Evolutionary conservation across 2,113 vertebrate genomes (phyloP), one percentile per base, ranked within the genome.

Genomic region (Pimephales promelas): DNA sequence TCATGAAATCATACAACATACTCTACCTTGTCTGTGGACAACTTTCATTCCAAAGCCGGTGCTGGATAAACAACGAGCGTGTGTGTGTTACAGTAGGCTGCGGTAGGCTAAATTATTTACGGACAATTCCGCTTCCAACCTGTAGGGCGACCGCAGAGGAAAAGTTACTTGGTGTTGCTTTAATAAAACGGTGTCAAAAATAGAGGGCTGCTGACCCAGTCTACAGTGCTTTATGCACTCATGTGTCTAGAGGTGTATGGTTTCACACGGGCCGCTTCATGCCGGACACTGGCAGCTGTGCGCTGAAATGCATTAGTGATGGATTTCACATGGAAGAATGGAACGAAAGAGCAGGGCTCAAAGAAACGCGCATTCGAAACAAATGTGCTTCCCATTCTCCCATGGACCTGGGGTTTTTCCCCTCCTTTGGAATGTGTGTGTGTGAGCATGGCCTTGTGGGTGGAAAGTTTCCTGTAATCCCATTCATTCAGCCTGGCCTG

Each of bases 381-480:
- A 88, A 90, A 89, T 83, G 83, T 79, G 84, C 74, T 79, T 85
- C 76, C 83, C 73, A 26, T 85, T 54, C 73, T 87, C 31, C 54
- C 31, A 77, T 72, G 57, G 79, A 49, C 74, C 8, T 70, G 66
- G 85, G 79, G 20, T 78, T 82, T 81, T 75, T 82, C 76, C 78
- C 73, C 54, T 79, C 13, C 78, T 54, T 10, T 86, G 87, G 87
- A 85, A 80, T 89, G 77, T 75, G 83, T 86, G 64, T 72, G 83
- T 86, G 64, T 72, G 45, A 61, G 68, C 40, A 4, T 81, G 79
- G 70, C 75, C 84, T 85, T 80, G 71, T 90, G 92, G 86, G 88
- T 88, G 90, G 93, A 90, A 89, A 85, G 86, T 87, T 94, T 94
- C 92, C 92, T 92, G 91, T 91, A 86, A 90, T 92, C 91, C 88